These are phyloP conservation scores for Psittacus erithacus DNA, from an alignment of 2,113 vertebrate species.

Conservation along the genomic window DNA sequence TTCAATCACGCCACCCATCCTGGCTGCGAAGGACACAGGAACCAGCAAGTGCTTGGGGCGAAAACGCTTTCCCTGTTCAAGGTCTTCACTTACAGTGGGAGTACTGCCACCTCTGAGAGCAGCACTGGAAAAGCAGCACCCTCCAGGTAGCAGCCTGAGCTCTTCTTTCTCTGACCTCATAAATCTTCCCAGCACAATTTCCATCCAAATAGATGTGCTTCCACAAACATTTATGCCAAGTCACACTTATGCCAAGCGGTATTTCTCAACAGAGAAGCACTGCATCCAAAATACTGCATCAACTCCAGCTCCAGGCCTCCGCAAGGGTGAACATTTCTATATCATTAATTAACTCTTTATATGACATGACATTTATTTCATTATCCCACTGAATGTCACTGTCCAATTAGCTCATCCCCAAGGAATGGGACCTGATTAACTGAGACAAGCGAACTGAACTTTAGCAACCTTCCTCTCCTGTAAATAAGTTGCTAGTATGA, in stretches of 20 bases:
- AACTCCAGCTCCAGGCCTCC: not conserved
- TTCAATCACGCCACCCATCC: not conserved
- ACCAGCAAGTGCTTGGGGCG: not conserved
- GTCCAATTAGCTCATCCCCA: constrained; percentile 31
- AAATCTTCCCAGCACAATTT: constrained; percentile 41
- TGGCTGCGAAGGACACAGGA: not conserved
- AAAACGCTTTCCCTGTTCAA: not conserved
- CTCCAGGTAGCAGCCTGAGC: not conserved
- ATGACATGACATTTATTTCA: constrained; percentile 44
- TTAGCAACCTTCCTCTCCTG: constrained; percentile 9
- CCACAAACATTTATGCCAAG: constrained; percentile 56
- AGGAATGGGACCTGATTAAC: constrained; percentile 38
- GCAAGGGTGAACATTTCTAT: not conserved
- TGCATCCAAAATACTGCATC: constrained; percentile 47
- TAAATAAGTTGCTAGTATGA: not conserved
- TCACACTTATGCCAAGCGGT: not conserved
- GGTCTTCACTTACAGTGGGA: constrained; percentile 13
- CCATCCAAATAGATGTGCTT: constrained; percentile 22
- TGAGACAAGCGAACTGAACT: constrained; percentile 43
- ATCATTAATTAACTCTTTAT: constrained; percentile 59
- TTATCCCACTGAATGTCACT: constrained; percentile 34
- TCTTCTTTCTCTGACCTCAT: constrained; percentile 29
- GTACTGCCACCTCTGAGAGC: not conserved
- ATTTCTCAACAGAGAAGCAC: not conserved
- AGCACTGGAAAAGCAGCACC: not conserved